Percentiles rank a stretch among this genome's conserved stretches.
Evolutionary conservation across 2,797 vertebrate species (phyloP).

Genomic region (Chaetophractus vellerosus): DNA sequence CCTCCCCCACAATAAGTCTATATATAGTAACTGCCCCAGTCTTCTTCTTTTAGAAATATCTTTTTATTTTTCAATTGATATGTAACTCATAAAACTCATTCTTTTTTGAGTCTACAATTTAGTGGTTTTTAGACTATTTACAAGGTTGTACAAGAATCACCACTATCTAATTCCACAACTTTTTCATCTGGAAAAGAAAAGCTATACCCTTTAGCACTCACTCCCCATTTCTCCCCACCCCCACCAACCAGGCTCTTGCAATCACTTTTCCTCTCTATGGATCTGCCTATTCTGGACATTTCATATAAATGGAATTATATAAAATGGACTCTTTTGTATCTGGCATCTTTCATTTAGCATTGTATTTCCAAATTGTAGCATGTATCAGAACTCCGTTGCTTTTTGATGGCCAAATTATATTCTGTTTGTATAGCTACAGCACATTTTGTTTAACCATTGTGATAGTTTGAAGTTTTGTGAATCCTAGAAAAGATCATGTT

Average conservation of each 20-base stretch:
- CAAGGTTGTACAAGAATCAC: background rate
- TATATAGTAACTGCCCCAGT: background rate
- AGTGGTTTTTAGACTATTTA: background rate
- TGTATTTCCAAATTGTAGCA: background rate
- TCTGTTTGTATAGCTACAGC: background rate
- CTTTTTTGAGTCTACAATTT: background rate
- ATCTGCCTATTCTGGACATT: background rate
- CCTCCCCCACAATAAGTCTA: background rate
- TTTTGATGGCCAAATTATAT: background rate
- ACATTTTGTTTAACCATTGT: background rate
- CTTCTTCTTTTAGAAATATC: background rate
- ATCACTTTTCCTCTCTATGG: background rate
- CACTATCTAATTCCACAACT: background rate
- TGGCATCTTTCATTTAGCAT: background rate
- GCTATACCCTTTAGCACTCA: background rate
- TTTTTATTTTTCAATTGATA: background rate
- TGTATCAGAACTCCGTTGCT: background rate
- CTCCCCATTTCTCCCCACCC: background rate
- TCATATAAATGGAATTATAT: background rate
- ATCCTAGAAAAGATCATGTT: too few species aligned
- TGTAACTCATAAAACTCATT: background rate
- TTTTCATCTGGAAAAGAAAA: constrained; percentile 7
- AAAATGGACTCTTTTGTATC: background rate
- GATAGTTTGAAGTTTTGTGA: too few species aligned
- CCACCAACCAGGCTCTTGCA: background rate